A percentile compares a stretch with the other conserved stretches of the same genome.
phyloP scores from a whole-genome alignment of 2,113 vertebrate species.

The Hemichromis elongatus region DNA sequence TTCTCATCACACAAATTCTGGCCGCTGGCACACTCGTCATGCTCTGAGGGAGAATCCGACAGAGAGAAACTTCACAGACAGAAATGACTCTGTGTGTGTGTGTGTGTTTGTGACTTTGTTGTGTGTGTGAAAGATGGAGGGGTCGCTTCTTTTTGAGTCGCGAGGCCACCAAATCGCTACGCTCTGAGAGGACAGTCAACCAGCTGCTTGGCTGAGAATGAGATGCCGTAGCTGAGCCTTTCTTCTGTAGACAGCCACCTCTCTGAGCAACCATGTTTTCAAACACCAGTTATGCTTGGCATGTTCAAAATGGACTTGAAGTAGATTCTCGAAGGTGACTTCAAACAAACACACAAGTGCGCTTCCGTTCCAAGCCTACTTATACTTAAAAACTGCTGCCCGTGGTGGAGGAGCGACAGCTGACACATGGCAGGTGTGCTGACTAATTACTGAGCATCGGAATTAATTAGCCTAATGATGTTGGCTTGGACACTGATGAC shows the following conservation, averaged over 20 bases:
- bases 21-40: conserved; percentile 83
- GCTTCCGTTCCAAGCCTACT: neutral
- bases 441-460: conserved; percentile 21
- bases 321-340: neutral
- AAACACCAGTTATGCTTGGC: neutral
- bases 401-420: neutral
- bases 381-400: neutral
- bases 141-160: neutral
- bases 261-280: neutral
- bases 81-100: neutral
- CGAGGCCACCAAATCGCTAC: neutral
- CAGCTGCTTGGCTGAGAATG: neutral
- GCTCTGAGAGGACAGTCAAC: neutral
- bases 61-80: neutral
- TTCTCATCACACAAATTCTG: conserved; percentile 84
- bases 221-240: neutral
- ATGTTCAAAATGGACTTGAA: neutral
- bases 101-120: neutral
- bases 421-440: conserved; percentile 10
- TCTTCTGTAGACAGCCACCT: neutral
- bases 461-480: conserved; percentile 36
- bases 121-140: neutral
- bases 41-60: conserved; percentile 71
- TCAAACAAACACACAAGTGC: neutral
- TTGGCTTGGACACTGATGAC: neutral